Evolutionary conservation across 2,888 invertebrate species (phyloP).

Genomic region (Eudemis profundana): DNA sequence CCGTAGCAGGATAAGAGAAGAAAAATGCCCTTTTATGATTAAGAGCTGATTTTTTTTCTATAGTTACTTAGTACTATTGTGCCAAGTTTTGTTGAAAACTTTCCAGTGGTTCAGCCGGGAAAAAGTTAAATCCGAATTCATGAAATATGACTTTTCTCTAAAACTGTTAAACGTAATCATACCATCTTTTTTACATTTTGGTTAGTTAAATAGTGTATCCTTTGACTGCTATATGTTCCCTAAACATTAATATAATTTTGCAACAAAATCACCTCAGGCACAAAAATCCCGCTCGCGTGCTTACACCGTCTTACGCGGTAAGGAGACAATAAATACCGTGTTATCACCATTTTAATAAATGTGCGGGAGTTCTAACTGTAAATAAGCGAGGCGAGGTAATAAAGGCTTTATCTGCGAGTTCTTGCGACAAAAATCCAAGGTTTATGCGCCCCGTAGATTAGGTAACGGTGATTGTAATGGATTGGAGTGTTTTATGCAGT

Average conservation of each 20-base stretch:
- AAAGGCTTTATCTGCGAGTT: constrained; percentile 27
- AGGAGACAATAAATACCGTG: constrained; percentile 32
- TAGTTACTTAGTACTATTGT: too few relatives aligned
- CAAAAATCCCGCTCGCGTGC: constrained; percentile 33
- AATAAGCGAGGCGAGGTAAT: constrained; percentile 16
- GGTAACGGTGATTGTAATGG: constrained; percentile 26
- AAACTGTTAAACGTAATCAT: too few relatives aligned
- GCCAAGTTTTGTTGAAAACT: too few relatives aligned
- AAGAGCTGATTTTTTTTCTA: too few relatives aligned
- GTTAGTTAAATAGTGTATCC: too few relatives aligned
- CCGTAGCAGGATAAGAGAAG: too few relatives aligned
- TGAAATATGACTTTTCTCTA: too few relatives aligned
- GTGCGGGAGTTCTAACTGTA: constrained; percentile 18
- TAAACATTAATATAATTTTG: constrained; percentile 12
- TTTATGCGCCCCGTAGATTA: constrained; percentile 20
- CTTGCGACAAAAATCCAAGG: constrained; percentile 19
- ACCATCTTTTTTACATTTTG: too few relatives aligned
- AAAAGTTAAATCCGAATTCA: too few relatives aligned
- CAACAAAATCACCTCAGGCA: constrained; percentile 19
- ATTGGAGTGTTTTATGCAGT: constrained; percentile 27
- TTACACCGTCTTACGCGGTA: constrained; percentile 11
- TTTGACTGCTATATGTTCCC: too few relatives aligned
- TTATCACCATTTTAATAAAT: constrained; percentile 34
- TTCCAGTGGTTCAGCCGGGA: too few relatives aligned
- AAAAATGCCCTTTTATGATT: too few relatives aligned